A percentile compares a stretch with the other conserved stretches of the same genome.
Conservation (phyloP, 2,797 vertebrate genomes). For the Peromyscus nudipes region DNA sequence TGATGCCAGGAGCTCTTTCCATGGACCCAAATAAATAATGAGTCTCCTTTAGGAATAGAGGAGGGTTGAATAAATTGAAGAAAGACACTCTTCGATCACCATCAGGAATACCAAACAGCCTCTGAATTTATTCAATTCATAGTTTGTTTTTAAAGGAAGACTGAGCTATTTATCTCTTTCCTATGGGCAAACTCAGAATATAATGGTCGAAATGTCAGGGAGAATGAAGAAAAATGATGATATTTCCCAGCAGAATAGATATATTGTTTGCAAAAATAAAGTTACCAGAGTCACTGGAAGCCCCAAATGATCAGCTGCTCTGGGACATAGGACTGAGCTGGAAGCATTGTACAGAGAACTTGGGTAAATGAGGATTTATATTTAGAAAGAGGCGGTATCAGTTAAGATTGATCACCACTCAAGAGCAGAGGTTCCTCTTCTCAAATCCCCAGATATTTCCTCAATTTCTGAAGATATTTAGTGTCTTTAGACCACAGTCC, state of each 20-base stretch:
- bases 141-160: conserved; percentile 74
- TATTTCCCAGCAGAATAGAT: conserved; percentile 76
- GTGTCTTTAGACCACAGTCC: neutral
- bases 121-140: conserved; percentile 80
- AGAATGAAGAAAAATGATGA: conserved; percentile 80
- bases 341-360: conserved; percentile 37
- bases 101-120: neutral
- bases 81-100: conserved; percentile 17
- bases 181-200: conserved; percentile 74
- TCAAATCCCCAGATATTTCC: neutral
- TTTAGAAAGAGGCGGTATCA: conserved; percentile 65
- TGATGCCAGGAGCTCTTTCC: conserved; percentile 59
- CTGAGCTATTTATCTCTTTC: conserved; percentile 83
- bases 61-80: conserved; percentile 66
- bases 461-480: neutral
- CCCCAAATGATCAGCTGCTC: conserved; percentile 42
- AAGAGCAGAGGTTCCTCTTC: neutral
- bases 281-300: conserved; percentile 60
- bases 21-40: conserved; percentile 67
- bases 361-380: conserved; percentile 65
- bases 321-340: neutral
- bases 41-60: conserved; percentile 64
- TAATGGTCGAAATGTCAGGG: conserved; percentile 83
- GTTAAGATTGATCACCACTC: conserved; percentile 28
- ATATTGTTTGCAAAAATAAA: conserved; percentile 75